Base-by-base conservation (phyloP, 2,797 vertebrate genomes). In the Siniperca obscura region DNA sequence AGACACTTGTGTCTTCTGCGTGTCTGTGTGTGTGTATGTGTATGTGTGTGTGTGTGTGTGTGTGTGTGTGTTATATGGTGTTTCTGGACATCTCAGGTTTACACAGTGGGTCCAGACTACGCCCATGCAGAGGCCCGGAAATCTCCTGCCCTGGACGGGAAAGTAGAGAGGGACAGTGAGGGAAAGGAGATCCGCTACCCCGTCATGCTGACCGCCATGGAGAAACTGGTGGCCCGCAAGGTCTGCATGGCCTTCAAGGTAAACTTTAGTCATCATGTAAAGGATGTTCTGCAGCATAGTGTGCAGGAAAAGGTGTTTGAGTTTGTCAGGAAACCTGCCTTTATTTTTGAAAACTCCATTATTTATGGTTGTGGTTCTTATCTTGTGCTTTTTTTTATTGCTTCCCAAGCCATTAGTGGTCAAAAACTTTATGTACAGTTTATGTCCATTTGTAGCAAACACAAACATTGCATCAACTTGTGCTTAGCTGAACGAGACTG, bases 151-250 rank as follows among this genome's bases (percentile, higher is more conserved):
- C 89, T 99, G 88, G 98, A 99, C 36, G 98, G 98, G 21, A 99
- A 99, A 78, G 98, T 99, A 3, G 98, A 99, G 81, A 92, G 98
- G 70, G 98, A 99, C 93, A 98, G 98, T 0, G 98, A 99, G 69
- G 98, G 98, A 42, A 99, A 99, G 65, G 98, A 99, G 89, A 97
- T 99, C 78, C 98, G 98, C 4, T 99, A 99, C 90, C 98, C 98
- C 0, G 98, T 99, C 85, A 99, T 99, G 97, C 95, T 99, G 70
- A 98, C 98, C 0, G 98, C 98, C 88, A 98, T 98, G 97, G 98
- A 99, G 94, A 99, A 99, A 64, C 95, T 99, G 1, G 98, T 99
- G 80, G 98, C 98, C 53, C 96, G 98, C 61, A 99, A 99, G 94
- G 97, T 99, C 94, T 99, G 98, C 70, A 92, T 99, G 81, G 98